Evolutionary conservation across 2,113 vertebrate species (phyloP).

Genomic region (Zapornia atra): DNA sequence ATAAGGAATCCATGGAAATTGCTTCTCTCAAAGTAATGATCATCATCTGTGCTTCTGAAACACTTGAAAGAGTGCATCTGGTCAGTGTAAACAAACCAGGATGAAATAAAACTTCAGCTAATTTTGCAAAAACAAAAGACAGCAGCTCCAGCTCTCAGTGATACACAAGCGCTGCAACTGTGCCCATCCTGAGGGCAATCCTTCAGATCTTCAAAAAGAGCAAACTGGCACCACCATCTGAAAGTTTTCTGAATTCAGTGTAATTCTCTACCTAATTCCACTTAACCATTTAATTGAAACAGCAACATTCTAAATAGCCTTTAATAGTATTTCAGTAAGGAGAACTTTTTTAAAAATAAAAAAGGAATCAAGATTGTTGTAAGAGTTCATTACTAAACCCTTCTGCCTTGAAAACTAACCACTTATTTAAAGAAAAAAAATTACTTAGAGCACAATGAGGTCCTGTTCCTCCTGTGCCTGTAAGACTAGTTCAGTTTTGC

Average conservation of each 20-base stretch:
- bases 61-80: neutral
- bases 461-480: neutral
- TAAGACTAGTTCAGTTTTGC: neutral
- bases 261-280: neutral
- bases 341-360: neutral
- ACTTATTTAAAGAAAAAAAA: neutral
- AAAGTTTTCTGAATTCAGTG: neutral
- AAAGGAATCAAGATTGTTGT: neutral
- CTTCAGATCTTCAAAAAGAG: neutral
- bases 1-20: neutral
- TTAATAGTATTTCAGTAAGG: neutral
- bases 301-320: neutral
- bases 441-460: neutral
- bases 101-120: slow-evolving; percentile 36
- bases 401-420: neutral
- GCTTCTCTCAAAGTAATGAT: neutral
- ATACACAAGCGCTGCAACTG: neutral
- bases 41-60: neutral
- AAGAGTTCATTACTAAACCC: neutral
- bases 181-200: neutral
- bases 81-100: neutral
- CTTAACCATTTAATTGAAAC: neutral
- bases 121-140: neutral
- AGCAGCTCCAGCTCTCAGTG: neutral
- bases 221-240: neutral